Base-by-base conservation (phyloP, 2,797 vertebrate species). In the Peromyscus aztecus region DNA sequence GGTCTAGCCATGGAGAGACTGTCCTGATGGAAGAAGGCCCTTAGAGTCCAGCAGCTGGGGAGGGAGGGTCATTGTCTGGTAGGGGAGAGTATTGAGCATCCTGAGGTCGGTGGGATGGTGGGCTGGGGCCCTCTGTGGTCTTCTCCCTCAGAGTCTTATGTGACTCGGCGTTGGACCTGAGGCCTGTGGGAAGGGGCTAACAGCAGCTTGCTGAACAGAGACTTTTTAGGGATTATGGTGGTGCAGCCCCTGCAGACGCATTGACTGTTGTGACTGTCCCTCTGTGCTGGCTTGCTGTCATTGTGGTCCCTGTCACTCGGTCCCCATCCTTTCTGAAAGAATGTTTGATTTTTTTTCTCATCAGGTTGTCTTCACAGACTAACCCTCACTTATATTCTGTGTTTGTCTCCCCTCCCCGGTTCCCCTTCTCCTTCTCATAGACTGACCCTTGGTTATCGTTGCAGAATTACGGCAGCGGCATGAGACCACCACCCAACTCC, bases 401-500 rank as follows among this genome's bases (percentile, higher is more conserved):
- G 94, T 98, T 95, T 97, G 76, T 46, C 97, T 91, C 61, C 63
- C 97, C 97, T 94, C 97, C 97, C 97, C 17, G 95, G 96, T 97
- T 98, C 97, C 98, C 98, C 97, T 98, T 97, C 97, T 98, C 46
- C 84, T 98, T 98, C 95, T 85, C 27, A 92, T 98, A 98, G 98
- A 98, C 99, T 99, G 99, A 99, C 98, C 98, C 98, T 98, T 98
- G 98, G 98, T 99, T 99, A 98, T 99, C 98, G 63, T 99, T 98
- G 98, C 99, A 99, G 99, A 99, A 99, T 98, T 99, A 99, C 91
- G 99, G 99, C 97, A 99, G 99, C 91, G 99, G 99, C 95, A 99
- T 99, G 99, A 99, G 99, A 98, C 99, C 99, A 98, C 99, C 99
- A 98, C 99, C 99, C 98, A 99, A 99, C 98, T 99, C 99, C 97